Conservation (phyloP, 2,113 vertebrate genomes). For the Laticauda laticaudata region DNA sequence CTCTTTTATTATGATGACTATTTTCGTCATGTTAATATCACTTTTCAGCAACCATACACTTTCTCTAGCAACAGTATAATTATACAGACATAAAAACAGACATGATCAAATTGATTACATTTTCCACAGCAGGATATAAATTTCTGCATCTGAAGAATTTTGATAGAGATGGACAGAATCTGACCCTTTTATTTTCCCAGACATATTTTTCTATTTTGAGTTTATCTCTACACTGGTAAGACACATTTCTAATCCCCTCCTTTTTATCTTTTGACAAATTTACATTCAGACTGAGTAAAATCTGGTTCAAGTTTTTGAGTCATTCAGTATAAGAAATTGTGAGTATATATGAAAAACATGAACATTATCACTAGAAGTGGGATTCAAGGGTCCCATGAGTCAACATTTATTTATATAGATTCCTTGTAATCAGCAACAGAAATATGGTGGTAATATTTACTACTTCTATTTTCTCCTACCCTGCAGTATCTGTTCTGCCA, state of each 20-base stretch:
- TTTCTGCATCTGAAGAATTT: background rate
- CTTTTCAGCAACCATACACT: background rate
- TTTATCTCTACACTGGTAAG: background rate
- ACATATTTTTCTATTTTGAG: background rate
- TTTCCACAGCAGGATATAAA: background rate
- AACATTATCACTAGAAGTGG: background rate
- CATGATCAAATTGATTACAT: background rate
- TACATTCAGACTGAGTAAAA: no score
- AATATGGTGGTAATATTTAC: background rate
- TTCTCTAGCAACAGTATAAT: background rate
- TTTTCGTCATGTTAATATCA: background rate
- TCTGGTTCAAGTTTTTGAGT: no score
- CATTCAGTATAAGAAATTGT: no score
- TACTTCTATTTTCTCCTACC: background rate
- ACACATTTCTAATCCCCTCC: no score
- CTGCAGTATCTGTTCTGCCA: background rate
- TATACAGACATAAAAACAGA: background rate
- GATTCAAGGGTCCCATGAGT: background rate
- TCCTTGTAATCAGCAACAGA: background rate
- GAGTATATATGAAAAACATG: background rate
- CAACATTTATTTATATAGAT: background rate
- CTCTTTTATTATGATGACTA: background rate
- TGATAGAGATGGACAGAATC: background rate
- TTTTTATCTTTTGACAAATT: no score
- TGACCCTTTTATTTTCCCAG: background rate